Evolutionary conservation across 2,113 vertebrate genomes (phyloP).

Genomic region (Oriolus oriolus): DNA sequence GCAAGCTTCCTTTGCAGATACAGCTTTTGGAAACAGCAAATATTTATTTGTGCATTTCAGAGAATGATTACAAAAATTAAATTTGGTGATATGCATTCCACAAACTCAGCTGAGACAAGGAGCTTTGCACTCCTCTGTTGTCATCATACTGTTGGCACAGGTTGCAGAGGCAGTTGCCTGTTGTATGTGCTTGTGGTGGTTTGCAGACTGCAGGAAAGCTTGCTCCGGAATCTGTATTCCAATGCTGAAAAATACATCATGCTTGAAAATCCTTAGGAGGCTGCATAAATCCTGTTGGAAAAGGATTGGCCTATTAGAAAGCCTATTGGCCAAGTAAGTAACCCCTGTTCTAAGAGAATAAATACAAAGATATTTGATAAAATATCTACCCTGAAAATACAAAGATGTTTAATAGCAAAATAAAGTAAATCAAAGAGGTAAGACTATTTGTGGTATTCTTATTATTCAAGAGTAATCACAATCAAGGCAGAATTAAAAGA

Average conservation of each 20-base stretch:
- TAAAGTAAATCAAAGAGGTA: neutral
- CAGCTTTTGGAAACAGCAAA: neutral
- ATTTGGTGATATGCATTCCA: neutral
- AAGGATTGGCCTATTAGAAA: neutral
- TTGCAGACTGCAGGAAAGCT: neutral
- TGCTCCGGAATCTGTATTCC: neutral
- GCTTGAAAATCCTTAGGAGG: neutral
- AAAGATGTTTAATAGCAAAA: neutral
- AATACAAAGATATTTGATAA: neutral
- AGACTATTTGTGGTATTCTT: neutral
- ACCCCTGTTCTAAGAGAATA: neutral
- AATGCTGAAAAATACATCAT: neutral
- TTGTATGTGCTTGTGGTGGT: neutral
- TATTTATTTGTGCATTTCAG: neutral
- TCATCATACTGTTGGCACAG: neutral
- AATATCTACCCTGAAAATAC: no score
- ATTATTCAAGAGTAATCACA: neutral
- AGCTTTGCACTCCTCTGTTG: neutral
- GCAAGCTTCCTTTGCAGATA: neutral
- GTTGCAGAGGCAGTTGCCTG: neutral
- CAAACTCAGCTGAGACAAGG: neutral
- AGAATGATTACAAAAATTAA: neutral
- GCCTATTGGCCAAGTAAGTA: neutral
- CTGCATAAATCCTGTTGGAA: neutral
- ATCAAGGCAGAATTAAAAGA: neutral